Evolutionary conservation across 2,888 invertebrate species (phyloP).

Genomic region (Synergus umbraculus): DNA sequence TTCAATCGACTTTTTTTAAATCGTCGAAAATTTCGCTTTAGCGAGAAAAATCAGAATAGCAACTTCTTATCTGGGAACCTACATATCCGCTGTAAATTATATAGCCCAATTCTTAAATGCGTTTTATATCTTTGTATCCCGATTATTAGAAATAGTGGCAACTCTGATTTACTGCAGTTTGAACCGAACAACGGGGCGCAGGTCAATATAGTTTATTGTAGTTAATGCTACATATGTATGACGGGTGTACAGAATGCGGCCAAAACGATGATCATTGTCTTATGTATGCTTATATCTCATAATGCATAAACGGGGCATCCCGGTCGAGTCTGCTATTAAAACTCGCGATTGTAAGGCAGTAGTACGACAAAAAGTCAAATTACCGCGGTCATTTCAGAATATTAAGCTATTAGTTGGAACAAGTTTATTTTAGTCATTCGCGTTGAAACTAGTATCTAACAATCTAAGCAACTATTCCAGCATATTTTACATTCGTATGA

Average conservation of each 20-base stretch:
- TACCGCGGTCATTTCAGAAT: slow-evolving; percentile 11
- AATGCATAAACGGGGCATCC: not conserved
- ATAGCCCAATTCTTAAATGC: not conserved
- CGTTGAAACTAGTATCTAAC: not conserved
- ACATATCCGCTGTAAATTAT: not conserved
- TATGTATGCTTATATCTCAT: slow-evolving; percentile 18
- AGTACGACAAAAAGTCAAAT: slow-evolving; percentile 8
- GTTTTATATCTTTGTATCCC: slow-evolving; percentile 9
- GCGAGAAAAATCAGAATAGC: not conserved
- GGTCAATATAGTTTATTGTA: slow-evolving; percentile 39
- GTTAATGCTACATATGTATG: slow-evolving; percentile 30
- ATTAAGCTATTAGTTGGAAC: slow-evolving; percentile 11
- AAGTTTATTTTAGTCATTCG: not conserved
- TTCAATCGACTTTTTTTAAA: not conserved
- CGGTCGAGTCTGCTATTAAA: slow-evolving; percentile 4
- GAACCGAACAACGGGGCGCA: slow-evolving; percentile 19
- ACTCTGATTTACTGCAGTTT: slow-evolving; percentile 37
- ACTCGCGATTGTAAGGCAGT: not conserved
- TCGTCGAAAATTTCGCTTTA: not conserved
- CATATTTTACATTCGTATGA: too few species aligned
- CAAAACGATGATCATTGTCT: slow-evolving; percentile 36
- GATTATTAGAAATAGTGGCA: slow-evolving; percentile 14
- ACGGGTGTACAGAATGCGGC: slow-evolving; percentile 37
- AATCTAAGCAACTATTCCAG: too few species aligned
- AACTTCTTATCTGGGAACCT: not conserved